These are phyloP conservation scores for Rhinopithecus roxellana DNA, from an alignment of 2,113 vertebrate species.

Conservation along the genomic window DNA sequence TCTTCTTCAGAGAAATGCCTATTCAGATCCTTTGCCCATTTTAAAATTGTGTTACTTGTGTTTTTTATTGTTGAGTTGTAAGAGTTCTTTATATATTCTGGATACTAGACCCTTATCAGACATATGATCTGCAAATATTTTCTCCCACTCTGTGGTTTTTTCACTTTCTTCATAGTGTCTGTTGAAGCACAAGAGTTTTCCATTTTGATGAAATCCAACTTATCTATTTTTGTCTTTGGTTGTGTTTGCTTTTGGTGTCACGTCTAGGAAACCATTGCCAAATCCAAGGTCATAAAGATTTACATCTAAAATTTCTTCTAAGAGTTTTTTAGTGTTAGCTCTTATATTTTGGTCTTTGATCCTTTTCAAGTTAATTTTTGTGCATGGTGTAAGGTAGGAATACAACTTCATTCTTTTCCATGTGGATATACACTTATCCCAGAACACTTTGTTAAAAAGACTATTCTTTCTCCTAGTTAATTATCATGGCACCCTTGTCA, in stretches of 20 bases:
- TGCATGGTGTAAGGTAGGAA: not conserved
- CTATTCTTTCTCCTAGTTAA: not conserved
- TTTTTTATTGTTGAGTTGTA: not conserved
- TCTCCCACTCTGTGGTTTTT: not conserved
- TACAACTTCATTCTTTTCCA: not conserved
- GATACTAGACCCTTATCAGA: not conserved
- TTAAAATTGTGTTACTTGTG: not conserved
- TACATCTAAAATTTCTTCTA: not conserved
- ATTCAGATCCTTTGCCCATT: not conserved
- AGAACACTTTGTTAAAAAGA: not conserved
- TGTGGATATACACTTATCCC: not conserved
- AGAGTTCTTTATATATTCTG: not conserved
- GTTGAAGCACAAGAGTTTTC: not conserved
- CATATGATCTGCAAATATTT: not conserved
- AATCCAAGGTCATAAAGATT: not conserved
- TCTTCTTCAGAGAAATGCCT: not conserved
- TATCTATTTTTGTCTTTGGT: not conserved
- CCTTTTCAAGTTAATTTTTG: not conserved
- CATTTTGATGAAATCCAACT: not conserved
- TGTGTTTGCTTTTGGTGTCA: not conserved
- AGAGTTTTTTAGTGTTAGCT: not conserved
- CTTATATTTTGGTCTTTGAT: not conserved
- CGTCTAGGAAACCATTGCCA: not conserved
- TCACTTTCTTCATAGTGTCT: not conserved
- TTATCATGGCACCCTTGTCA: not conserved